Percentiles rank a stretch among this genome's conserved stretches.
phyloP scores from a whole-genome alignment of 1,140 invertebrate genomes.

The Caenorhabditis remanei region DNA sequence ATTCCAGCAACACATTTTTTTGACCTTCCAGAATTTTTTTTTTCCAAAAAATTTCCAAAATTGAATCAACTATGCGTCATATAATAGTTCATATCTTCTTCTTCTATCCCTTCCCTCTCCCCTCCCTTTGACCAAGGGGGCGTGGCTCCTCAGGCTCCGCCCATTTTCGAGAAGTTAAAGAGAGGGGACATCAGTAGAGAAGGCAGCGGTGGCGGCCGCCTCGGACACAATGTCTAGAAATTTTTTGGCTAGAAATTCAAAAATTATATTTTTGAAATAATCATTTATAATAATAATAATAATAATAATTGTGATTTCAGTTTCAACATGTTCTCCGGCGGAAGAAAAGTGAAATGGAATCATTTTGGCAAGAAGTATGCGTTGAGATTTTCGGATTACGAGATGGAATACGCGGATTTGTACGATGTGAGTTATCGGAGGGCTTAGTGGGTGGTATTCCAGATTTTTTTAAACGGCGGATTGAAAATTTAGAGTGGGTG shows the following conservation, averaged over 20 bases:
- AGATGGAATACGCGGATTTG: conserved; percentile 70
- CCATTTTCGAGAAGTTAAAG: neutral
- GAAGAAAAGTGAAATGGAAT: conserved; percentile 71
- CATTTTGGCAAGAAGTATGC: conserved; percentile 72
- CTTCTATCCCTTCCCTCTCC: neutral
- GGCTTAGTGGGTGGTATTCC: neutral
- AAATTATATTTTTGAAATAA: no score
- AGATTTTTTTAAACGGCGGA: neutral
- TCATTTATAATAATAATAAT: neutral
- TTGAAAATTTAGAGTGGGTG: neutral
- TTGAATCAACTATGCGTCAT: neutral
- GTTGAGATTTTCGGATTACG: conserved; percentile 68
- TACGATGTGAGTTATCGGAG: conserved; percentile 64
- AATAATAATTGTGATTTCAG: conserved; percentile 23
- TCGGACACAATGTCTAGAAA: no score
- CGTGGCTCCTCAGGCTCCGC: neutral
- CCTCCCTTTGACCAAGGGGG: neutral
- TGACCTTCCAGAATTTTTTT: neutral
- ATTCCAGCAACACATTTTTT: neutral
- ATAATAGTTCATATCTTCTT: conserved; percentile 27
- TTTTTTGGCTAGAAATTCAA: neutral
- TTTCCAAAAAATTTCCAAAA: neutral
- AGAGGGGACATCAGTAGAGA: neutral
- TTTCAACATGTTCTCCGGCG: conserved; percentile 65
- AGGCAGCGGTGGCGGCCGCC: no score